Base-by-base conservation (phyloP, 2,888 invertebrate genomes). In the Agrypnus murinus region DNA sequence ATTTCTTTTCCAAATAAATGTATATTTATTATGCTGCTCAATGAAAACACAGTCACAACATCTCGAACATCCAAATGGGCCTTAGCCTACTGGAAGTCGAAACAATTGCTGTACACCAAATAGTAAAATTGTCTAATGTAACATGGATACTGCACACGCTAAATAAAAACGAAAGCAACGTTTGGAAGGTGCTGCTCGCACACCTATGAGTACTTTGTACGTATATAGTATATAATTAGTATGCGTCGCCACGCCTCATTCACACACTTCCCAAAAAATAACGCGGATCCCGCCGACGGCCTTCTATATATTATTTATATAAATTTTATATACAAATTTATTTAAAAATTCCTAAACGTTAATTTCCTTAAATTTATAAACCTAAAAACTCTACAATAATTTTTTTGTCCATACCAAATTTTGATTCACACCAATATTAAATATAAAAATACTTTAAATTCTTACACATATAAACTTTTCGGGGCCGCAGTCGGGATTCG, bases 1-100 rank as follows among this genome's bases (percentile, higher is more conserved):
- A 5, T 25, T 25, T 25, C 25, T 77, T 76, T 77, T 85, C 90
- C 90, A 90, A 90, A 90, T 91, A 90, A 90, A 91, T 90, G 90
- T 90, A 91, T 90, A 90, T 90, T 90, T 90, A 90, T 90, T 90
- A 90, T 89, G 90, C 89, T 89, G 90, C 89, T 86, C 90, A 90
- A 90, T 90, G 88, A 90, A 86, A 90, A 86, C 86, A 86, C 86
- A 86, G 85, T 86, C 85, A 86, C 86, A 86, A 86, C 84, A 84
- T 85, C 83, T 81, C 85, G 85, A 84, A 79, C 79, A 74, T 74
- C 81, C 82, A 77, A 71, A 66, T 72, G 70, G 59, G 74, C 69
- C 68, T 69, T 64, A 66, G 58, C 70, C 62, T 60, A 72, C 64
- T 71, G 75, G 73, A 73, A 71, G 82, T 83, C 86, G 85, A 84